Percentiles rank a stretch among this genome's conserved stretches.
Evolutionary conservation across 1,140 invertebrate species (phyloP).

Genomic region (Ectropis grisescens): DNA sequence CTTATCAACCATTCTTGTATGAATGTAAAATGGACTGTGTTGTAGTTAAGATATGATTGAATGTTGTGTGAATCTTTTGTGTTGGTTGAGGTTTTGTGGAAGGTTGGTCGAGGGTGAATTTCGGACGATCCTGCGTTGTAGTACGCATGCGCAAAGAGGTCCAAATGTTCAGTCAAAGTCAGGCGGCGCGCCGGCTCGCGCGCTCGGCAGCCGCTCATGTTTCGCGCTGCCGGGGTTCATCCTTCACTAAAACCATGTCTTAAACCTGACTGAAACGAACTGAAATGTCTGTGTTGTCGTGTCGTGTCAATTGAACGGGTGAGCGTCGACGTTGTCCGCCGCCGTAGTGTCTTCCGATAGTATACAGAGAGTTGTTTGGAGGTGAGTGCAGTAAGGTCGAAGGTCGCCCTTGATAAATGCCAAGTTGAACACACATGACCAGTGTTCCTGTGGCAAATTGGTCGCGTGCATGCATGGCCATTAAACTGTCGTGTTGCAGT

Average conservation of each 20-base stretch:
- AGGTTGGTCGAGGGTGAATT: slow-evolving; percentile 31
- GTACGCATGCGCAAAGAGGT: slow-evolving; percentile 50
- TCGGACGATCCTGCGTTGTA: slow-evolving; percentile 52
- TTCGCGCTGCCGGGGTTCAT: slow-evolving; percentile 15
- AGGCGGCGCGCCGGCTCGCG: slow-evolving; percentile 63
- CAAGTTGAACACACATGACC: slow-evolving; percentile 18
- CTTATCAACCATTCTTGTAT: not conserved
- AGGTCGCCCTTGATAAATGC: slow-evolving; percentile 39
- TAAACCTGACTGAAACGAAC: slow-evolving; percentile 21
- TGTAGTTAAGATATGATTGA: no score
- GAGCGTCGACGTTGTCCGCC: slow-evolving; percentile 18
- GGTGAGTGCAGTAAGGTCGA: slow-evolving; percentile 50
- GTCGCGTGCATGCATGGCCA: slow-evolving; percentile 30
- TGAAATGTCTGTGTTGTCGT: slow-evolving; percentile 21
- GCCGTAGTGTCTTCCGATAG: slow-evolving; percentile 53
- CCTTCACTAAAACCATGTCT: slow-evolving; percentile 54
- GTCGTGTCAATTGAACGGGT: slow-evolving; percentile 49
- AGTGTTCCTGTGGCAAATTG: slow-evolving; percentile 31
- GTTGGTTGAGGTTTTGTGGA: slow-evolving; percentile 22
- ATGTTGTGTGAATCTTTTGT: no score
- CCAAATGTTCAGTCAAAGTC: slow-evolving; percentile 47
- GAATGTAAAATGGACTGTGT: slow-evolving; percentile 9
- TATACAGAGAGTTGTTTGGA: slow-evolving; percentile 51
- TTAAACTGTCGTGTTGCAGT: not conserved
- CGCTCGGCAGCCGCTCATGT: slow-evolving; percentile 47